phyloP scores from a whole-genome alignment of 2,888 invertebrate species.

The Tridacna crocea region DNA sequence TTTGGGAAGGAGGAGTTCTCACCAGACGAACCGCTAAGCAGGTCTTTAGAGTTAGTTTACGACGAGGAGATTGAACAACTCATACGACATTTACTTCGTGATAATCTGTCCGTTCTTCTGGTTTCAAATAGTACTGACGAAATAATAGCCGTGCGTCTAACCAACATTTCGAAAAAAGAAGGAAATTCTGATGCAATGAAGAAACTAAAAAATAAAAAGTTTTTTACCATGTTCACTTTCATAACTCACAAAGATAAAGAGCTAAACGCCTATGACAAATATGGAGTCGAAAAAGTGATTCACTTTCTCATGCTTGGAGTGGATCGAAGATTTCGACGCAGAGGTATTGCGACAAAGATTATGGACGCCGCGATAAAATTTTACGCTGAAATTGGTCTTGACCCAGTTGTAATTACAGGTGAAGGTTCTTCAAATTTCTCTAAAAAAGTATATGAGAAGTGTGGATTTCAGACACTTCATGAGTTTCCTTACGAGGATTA shows the following conservation, averaged over 20 bases:
- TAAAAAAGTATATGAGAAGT: slow-evolving; percentile 37
- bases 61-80: slow-evolving; percentile 12
- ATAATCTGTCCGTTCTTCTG: slow-evolving; percentile 15
- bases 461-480: slow-evolving; percentile 28
- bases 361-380: slow-evolving; percentile 37
- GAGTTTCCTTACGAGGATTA: slow-evolving; percentile 40
- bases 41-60: neutral
- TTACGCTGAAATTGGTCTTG: slow-evolving; percentile 12
- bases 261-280: slow-evolving; percentile 26
- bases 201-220: neutral
- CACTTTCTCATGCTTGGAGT: slow-evolving; percentile 38
- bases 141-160: slow-evolving; percentile 8
- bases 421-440: slow-evolving; percentile 44
- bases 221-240: neutral
- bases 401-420: slow-evolving; percentile 30
- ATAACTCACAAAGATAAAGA: slow-evolving; percentile 12
- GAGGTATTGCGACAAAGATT: slow-evolving; percentile 31
- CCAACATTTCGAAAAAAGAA: neutral
- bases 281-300: slow-evolving; percentile 32
- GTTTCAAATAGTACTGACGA: slow-evolving; percentile 6
- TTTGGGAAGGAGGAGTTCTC: neutral
- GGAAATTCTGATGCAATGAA: neutral
- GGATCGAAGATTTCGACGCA: slow-evolving; percentile 19
- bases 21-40: slow-evolving; percentile 10
- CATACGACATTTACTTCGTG: neutral